Evolutionary conservation across 2,113 vertebrate genomes (phyloP).

Genomic region (Prochilodus magdalenae): DNA sequence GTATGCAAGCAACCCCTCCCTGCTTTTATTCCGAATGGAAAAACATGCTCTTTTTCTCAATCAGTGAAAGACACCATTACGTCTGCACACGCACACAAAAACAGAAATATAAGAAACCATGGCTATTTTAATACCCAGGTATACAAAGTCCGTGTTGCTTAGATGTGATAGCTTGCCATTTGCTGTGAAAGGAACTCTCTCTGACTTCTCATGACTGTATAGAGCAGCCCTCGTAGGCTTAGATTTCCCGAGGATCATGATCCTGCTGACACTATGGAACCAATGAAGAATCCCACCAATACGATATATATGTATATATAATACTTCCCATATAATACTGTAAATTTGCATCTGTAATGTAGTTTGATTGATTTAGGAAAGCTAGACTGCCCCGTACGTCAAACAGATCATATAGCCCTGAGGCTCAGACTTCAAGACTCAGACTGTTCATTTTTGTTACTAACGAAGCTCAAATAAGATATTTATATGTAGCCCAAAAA

Average conservation of each 20-base stretch:
- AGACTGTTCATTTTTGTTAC: too few species aligned
- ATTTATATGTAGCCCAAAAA: too few species aligned
- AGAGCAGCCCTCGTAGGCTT: neutral
- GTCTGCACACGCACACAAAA: neutral
- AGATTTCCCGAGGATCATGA: neutral
- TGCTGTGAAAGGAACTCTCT: neutral
- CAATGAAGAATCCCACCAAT: neutral
- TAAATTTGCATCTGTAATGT: too few species aligned
- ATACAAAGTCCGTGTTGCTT: neutral
- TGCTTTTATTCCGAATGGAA: constrained; percentile 63
- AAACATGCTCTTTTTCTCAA: constrained; percentile 66
- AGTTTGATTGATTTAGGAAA: neutral
- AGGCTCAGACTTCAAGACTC: too few species aligned
- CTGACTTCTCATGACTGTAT: neutral
- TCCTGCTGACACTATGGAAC: neutral
- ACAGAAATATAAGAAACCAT: neutral
- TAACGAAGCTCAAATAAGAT: too few species aligned
- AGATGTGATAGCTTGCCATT: neutral
- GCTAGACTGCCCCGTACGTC: neutral
- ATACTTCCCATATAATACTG: neutral
- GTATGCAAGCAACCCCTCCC: constrained; percentile 70
- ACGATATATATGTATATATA: neutral
- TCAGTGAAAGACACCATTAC: constrained; percentile 68
- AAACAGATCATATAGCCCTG: too few species aligned
- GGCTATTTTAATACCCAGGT: neutral